phyloP scores from a whole-genome alignment of 2,113 vertebrate species.

The Carassius carassius region DNA sequence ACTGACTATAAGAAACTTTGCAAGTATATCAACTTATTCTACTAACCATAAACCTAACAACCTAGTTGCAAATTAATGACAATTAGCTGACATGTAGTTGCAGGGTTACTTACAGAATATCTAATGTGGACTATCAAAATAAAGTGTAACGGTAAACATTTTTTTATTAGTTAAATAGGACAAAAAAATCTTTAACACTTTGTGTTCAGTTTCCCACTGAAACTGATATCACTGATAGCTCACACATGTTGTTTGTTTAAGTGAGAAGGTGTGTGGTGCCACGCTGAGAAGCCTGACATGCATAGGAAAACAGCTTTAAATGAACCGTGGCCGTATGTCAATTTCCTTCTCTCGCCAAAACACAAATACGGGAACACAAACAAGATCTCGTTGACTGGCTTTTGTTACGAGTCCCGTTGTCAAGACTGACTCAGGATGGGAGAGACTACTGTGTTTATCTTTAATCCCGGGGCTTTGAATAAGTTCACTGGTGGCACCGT shows the following conservation, averaged over 20 bases:
- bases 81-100: too few species aligned
- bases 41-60: too few species aligned
- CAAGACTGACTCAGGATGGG: slow-evolving; percentile 41
- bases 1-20: too few species aligned
- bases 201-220: not conserved
- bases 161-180: not conserved
- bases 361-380: slow-evolving; percentile 55
- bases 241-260: slow-evolving; percentile 58
- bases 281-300: slow-evolving; percentile 52
- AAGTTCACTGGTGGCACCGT: slow-evolving; percentile 41
- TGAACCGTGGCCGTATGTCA: slow-evolving; percentile 29
- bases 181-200: not conserved
- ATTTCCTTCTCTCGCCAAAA: slow-evolving; percentile 42
- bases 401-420: slow-evolving; percentile 47
- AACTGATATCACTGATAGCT: slow-evolving; percentile 42
- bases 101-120: too few species aligned
- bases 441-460: slow-evolving; percentile 52
- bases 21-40: too few species aligned
- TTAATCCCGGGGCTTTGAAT: slow-evolving; percentile 37
- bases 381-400: slow-evolving; percentile 42
- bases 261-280: slow-evolving; percentile 39
- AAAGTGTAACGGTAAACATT: not conserved
- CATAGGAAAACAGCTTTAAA: slow-evolving; percentile 48
- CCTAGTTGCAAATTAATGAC: too few species aligned
- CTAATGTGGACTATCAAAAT: too few species aligned